A percentile compares a stretch with the other conserved stretches of the same genome.
phyloP scores from a whole-genome alignment of 2,113 vertebrate species.

The Sylvia atricapilla region DNA sequence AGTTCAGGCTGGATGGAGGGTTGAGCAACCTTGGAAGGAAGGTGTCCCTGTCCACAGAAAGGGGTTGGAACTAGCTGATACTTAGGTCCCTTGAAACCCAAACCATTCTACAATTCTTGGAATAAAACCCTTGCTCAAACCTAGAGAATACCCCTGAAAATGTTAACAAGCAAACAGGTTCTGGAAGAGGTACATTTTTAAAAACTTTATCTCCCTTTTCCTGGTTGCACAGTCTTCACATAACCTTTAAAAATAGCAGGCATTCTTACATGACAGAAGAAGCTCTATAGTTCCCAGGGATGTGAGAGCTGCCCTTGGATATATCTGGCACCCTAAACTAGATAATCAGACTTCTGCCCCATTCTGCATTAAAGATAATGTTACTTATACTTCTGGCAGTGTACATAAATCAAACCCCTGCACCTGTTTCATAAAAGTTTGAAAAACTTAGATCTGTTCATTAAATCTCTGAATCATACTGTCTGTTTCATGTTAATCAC shows the following conservation, averaged over 20 bases:
- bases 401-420: background rate
- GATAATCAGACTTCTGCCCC: background rate
- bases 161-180: background rate
- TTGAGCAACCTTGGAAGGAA: background rate
- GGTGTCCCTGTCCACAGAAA: background rate
- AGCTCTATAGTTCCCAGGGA: background rate
- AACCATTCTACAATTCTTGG: background rate
- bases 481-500: background rate
- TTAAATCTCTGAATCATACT: background rate
- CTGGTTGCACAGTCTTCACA: accelerated
- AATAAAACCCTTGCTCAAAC: background rate
- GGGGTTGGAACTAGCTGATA: background rate
- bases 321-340: background rate
- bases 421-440: background rate
- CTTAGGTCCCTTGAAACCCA: background rate
- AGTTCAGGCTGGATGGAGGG: background rate
- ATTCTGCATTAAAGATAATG: background rate
- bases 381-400: background rate
- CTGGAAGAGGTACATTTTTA: background rate
- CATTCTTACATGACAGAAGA: background rate
- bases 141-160: background rate
- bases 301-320: accelerated
- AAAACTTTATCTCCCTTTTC: background rate
- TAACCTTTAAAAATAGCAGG: background rate
- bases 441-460: background rate